These are phyloP conservation scores for Cryptophagus acutangulus DNA, from an alignment of 2,888 invertebrate species.

Conservation along the genomic window DNA sequence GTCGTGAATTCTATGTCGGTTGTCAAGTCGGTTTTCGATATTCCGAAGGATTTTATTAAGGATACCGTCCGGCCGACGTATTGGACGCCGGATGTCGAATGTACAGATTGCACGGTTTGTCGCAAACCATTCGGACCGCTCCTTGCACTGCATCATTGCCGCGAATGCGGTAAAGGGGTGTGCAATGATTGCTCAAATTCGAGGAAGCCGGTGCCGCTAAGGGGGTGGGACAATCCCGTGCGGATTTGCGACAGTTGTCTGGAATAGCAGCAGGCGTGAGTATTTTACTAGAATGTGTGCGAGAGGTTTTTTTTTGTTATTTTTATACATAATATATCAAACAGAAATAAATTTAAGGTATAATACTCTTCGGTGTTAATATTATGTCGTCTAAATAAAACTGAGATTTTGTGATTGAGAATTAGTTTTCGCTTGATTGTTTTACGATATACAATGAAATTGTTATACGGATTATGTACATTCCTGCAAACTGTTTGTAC, in stretches of 20 bases:
- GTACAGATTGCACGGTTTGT: slow-evolving; percentile 63
- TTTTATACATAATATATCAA: no score
- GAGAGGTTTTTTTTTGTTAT: background rate
- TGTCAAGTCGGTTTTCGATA: slow-evolving; percentile 66
- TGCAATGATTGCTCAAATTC: slow-evolving; percentile 58
- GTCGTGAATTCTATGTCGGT: slow-evolving; percentile 66
- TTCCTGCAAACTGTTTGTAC: no score
- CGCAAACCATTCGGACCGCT: slow-evolving; percentile 54
- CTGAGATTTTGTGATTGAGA: no score
- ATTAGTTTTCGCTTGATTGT: no score
- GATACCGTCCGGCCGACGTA: slow-evolving; percentile 71
- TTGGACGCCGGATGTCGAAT: slow-evolving; percentile 74
- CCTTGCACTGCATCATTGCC: slow-evolving; percentile 60
- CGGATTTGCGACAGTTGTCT: slow-evolving; percentile 69
- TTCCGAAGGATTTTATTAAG: slow-evolving; percentile 73
- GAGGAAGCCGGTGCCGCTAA: slow-evolving; percentile 62
- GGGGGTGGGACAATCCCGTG: slow-evolving; percentile 68
- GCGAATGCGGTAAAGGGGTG: slow-evolving; percentile 67
- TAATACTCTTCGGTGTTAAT: no score
- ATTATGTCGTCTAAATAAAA: no score
- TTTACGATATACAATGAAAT: no score
- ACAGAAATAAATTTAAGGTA: no score
- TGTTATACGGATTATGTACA: no score
- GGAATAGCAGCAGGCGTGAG: background rate
- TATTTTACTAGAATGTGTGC: no score